Evolutionary conservation across 1,140 invertebrate genomes (phyloP), one percentile per base, ranked within the genome.

Genomic region (Epicauta chinensis): DNA sequence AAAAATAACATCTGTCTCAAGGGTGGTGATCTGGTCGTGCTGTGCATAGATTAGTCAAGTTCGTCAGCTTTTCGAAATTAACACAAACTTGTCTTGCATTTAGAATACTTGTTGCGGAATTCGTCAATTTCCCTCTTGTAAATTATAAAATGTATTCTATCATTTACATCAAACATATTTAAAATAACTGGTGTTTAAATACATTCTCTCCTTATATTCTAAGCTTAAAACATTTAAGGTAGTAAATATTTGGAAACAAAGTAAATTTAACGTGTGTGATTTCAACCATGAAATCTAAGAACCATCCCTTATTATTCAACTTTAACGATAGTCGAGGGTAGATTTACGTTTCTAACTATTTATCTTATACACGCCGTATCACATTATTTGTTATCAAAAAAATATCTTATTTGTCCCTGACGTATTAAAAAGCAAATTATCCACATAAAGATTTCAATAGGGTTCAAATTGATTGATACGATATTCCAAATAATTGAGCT

Each of bases 81-180:
- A 51, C 57, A 48, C 44, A 59, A 55, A 59, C 57, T 59, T 59
- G 57, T 42, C 48, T 47, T 59, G 57, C 57, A 59, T 59, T 59
- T 59, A 48, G 54, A 59, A 59, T 59, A 59, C 57, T 59, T 59
- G 57, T 59, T 59, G 57, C 57, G 48, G 51, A 34, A 34, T n/a
- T 12, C 1, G 12, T 12, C 32, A 34, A 34, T 34, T 34, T 34
- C 32, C 6, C 5, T 34, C 10, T 34, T 34, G 10, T 30, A 5
- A 5, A 30, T 30, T 30, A 30, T 5, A 5, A 5, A 30, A 30
- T 30, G 29, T 10, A 30, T 5, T 4, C 29, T 5, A 30, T 5
- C 10, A 30, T 30, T 30, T 30, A 30, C 4, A 30, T 4, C 10
- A 30, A 30, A 30, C 4, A 30, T 10, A 30, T 5, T 30, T 30